A percentile compares a stretch with the other conserved stretches of the same genome.
Conservation (phyloP, 2,797 vertebrate genomes). For the Semaprochilodus insignis region DNA sequence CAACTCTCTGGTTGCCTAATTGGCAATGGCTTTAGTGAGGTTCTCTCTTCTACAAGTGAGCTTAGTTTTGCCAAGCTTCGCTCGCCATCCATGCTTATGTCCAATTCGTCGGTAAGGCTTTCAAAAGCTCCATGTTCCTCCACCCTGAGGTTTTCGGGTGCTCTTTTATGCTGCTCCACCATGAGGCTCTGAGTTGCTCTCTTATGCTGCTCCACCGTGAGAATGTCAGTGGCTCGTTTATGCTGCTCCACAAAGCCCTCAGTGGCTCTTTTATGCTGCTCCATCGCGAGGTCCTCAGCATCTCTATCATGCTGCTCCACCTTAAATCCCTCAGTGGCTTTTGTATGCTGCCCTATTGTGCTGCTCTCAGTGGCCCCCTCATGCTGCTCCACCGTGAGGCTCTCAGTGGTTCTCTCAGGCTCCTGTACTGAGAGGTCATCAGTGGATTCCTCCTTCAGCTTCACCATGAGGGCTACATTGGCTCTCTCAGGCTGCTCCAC, state of each 20-base stretch:
- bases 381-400: background rate
- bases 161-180: background rate
- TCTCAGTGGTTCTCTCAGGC: too few relatives aligned
- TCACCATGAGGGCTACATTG: background rate
- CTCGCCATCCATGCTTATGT: slow-evolving; percentile 75
- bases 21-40: slow-evolving; percentile 75
- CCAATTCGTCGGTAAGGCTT: slow-evolving; percentile 67
- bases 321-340: slow-evolving; percentile 1
- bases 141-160: background rate
- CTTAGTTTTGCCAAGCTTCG: slow-evolving; percentile 72
- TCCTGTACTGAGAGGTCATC: too few relatives aligned
- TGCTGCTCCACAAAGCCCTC: background rate
- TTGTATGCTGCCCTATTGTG: background rate
- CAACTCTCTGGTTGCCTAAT: slow-evolving; percentile 76
- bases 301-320: slow-evolving; percentile 50
- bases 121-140: background rate
- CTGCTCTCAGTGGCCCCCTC: background rate
- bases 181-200: background rate
- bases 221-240: background rate
- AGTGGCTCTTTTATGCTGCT: background rate
- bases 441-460: too few relatives aligned
- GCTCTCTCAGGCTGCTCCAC: background rate
- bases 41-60: slow-evolving; percentile 80
- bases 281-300: background rate
- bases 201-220: background rate